A percentile compares a stretch with the other conserved stretches of the same genome.
These are phyloP conservation scores for Zeus faber DNA, from an alignment of 2,113 vertebrate genomes.

Conservation along the genomic window DNA sequence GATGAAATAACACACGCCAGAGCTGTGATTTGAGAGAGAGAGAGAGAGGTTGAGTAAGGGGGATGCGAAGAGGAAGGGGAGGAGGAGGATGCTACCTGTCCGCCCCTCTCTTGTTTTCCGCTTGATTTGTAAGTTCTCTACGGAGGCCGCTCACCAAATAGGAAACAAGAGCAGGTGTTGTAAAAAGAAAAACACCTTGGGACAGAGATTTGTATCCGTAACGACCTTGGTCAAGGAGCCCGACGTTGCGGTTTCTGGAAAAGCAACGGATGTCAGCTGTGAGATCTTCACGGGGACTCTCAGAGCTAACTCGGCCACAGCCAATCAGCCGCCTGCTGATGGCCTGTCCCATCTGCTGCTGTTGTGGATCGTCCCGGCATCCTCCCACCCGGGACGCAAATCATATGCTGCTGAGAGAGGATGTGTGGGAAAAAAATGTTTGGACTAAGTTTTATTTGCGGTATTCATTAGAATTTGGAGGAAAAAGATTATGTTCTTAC, in stretches of 20 bases:
- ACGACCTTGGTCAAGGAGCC: conserved; percentile 51
- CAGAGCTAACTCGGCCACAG: background rate
- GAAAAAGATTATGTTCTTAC: too few species aligned
- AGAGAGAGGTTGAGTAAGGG: conserved; percentile 49
- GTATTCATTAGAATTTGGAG: too few species aligned
- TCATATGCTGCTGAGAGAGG: too few species aligned
- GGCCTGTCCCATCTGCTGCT: conserved; percentile 1
- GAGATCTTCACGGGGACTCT: background rate
- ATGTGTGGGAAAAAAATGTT: too few species aligned
- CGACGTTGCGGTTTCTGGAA: conserved; percentile 41
- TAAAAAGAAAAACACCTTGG: conserved; percentile 60
- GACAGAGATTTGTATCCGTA: conserved; percentile 71
- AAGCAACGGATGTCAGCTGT: conserved; percentile 35
- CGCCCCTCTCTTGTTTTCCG: conserved; percentile 54
- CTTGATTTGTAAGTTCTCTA: conserved; percentile 70
- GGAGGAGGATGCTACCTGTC: conserved; percentile 56
- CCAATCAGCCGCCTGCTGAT: background rate
- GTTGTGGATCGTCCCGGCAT: too few species aligned
- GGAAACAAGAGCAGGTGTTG: conserved; percentile 71
- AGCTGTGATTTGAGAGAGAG: conserved; percentile 1
- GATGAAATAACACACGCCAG: too few species aligned
- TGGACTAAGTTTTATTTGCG: too few species aligned
- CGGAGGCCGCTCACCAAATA: conserved; percentile 38
- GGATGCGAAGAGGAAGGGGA: conserved; percentile 48
- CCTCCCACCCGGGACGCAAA: too few species aligned